Evolutionary conservation across 1,140 invertebrate species (phyloP), one percentile per base, ranked within the genome.

Genomic region (Macrosteles quadrilineatus): DNA sequence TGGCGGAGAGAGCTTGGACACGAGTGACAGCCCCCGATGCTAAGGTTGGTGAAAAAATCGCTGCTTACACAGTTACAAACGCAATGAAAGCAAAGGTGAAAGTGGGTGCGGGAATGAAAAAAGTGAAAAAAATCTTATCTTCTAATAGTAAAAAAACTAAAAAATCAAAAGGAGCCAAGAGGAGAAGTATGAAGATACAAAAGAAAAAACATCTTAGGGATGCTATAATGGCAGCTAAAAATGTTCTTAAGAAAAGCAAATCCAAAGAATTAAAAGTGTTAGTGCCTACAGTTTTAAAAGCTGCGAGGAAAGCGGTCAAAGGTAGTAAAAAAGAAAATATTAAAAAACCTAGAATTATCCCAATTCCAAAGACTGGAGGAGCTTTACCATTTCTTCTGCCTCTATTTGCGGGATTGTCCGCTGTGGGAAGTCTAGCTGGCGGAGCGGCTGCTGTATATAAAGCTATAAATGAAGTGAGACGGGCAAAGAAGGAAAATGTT

Each of bases 1-100:
- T 83, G 63, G 73, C 74, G 40, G 70, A 80, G 45, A 78, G 76
- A 72, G 81, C 81, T 30, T 80, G 76, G 76, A 19, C 75, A 65
- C 72, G 76, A 72, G 73, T 81, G 50, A 75, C 77, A 69, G 71
- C 80, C 14, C 78, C 74, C 70, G 78, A 83, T 68, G 69, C 78
- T 57, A 73, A 23, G 69, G 62, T 79, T 4, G 71, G 72, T 23
- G 79, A 80, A 75, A 78, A 77, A 76, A 47, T 67, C 21, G 73
- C 77, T 32, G 77, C 78, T 11, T 78, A 67, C 53, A 36, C 69
- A 3, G 73, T 79, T 1, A 73, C 78, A 1, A 76, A 73, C 27
- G 69, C 72, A 3, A 81, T 80, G 73, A 78, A 77, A 68, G 29
- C 70, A 27, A 81, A 80, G 76, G 2, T 43, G 29, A 80, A 78